Base-by-base conservation (phyloP, 1,140 invertebrate species). In the Portunus trituberculatus region DNA sequence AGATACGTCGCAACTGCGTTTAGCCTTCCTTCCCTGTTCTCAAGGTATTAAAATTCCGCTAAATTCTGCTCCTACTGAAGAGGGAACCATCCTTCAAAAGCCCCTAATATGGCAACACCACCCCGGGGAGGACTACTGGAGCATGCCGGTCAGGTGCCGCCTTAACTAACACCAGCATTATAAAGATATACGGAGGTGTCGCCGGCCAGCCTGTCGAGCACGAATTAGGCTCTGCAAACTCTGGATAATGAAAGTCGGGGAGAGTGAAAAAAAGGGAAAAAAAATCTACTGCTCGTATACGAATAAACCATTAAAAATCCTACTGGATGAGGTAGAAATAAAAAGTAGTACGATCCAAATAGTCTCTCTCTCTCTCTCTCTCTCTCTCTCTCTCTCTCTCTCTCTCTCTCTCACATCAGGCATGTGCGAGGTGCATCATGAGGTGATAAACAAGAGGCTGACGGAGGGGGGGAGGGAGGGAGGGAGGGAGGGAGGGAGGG, bases 361-460 rank as follows among this genome's bases (percentile, higher is more conserved):
- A 16, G 7, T 16, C 29, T 87, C 31, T 87, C 86, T 87, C 86
- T 87, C 86, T 87, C 86, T 87, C 83, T 86, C 83, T 86, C 83
- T 86, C 83, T 86, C 83, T 86, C 83, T 86, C 83, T 86, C 83
- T 86, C 83, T 86, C 83, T 86, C 83, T 86, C 83, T 86, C 83
- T 86, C 83, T 86, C 83, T 87, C 86, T 87, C 86, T 87, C 86
- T 46, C 32, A 25, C 39, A 39, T 89, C 87, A 76, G 67, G 67
- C 67, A 76, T 76, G 67, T 76, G 67, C 67, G 67, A 76, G 67
- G 67, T 76, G 67, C 67, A 76, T 76, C 67, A n/a, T 76, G 67
- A 25, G 67, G 67, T 76, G 67, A 76, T 76, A 76, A 76, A 76
- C 67, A 76, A 76, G 67, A 76, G 67, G 67, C 67, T 76, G 67